Conservation (phyloP, 2,888 invertebrate genomes). For the Hemicrepidius hirtus region DNA sequence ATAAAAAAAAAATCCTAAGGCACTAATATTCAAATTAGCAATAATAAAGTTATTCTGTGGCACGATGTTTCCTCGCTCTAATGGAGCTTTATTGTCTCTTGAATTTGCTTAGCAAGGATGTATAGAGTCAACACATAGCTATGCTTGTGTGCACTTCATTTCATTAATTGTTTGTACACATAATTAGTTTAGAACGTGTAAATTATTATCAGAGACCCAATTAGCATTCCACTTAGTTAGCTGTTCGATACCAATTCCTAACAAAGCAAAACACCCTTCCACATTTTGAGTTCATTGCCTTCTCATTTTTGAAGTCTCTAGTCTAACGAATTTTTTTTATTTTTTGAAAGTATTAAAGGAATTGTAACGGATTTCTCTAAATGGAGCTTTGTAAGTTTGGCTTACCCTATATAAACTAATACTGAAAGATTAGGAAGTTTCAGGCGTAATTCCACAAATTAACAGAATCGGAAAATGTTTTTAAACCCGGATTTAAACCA, state of each 20-base stretch:
- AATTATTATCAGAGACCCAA: constrained; percentile 37
- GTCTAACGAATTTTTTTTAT: no score
- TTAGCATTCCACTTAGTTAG: constrained; percentile 18
- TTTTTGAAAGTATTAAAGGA: no score
- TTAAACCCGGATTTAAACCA: no score
- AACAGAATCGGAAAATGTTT: no score
- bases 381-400: no score
- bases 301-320: no score
- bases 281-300: not conserved
- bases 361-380: no score
- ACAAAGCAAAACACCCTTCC: not conserved
- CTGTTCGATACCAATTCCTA: not conserved
- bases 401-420: no score
- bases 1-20: no score
- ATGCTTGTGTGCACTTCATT: constrained; percentile 29
- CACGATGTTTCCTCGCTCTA: not conserved
- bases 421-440: no score
- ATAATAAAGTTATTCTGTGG: constrained; percentile 6
- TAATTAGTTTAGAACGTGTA: constrained; percentile 30
- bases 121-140: constrained; percentile 16
- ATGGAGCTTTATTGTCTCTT: constrained; percentile 20
- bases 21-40: not conserved
- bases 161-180: constrained; percentile 34
- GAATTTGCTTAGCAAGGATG: constrained; percentile 15
- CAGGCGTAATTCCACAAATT: no score